Evolutionary conservation across 2,888 invertebrate genomes (phyloP).

Genomic region (Ectemnius continuus): DNA sequence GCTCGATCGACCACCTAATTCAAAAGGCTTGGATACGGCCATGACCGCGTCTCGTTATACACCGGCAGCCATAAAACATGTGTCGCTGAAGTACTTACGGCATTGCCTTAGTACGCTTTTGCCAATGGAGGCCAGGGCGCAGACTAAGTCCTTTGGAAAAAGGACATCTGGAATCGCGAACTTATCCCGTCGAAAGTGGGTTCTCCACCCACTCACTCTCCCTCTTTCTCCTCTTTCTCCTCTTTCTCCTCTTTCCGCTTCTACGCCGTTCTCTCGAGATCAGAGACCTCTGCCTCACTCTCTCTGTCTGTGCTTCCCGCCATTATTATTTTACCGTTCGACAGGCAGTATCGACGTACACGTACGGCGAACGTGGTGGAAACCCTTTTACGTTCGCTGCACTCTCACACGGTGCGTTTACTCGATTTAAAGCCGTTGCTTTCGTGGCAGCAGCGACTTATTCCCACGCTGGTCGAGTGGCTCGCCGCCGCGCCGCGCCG

Average conservation of each 20-base stretch:
- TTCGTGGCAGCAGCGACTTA: conserved; percentile 9
- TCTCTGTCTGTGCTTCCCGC: conserved; percentile 51
- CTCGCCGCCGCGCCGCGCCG: too few relatives aligned
- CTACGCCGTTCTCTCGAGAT: not conserved
- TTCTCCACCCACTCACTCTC: not conserved
- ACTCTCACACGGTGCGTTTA: conserved; percentile 60
- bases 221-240: not conserved
- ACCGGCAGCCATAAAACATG: conserved; percentile 44
- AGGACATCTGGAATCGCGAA: conserved; percentile 35
- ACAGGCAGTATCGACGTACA: conserved; percentile 67
- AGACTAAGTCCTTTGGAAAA: conserved; percentile 46
- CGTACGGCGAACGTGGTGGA: conserved; percentile 66
- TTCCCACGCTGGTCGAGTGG: conserved; percentile 5
- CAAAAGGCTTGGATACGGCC: conserved; percentile 28
- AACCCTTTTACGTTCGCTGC: conserved; percentile 63
- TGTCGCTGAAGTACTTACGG: conserved; percentile 7
- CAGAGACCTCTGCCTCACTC: conserved; percentile 7
- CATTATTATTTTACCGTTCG: conserved; percentile 72
- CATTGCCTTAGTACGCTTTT: conserved; percentile 12
- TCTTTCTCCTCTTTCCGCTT: not conserved
- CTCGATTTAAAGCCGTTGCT: conserved; percentile 63
- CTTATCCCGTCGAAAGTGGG: conserved; percentile 28
- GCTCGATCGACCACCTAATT: conserved; percentile 32
- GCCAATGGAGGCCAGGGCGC: conserved; percentile 21
- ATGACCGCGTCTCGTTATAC: conserved; percentile 39